A percentile compares a stretch with the other conserved stretches of the same genome.
These are phyloP conservation scores for Propsilocerus akamusi DNA, from an alignment of 1,140 invertebrate genomes.

Conservation along the genomic window DNA sequence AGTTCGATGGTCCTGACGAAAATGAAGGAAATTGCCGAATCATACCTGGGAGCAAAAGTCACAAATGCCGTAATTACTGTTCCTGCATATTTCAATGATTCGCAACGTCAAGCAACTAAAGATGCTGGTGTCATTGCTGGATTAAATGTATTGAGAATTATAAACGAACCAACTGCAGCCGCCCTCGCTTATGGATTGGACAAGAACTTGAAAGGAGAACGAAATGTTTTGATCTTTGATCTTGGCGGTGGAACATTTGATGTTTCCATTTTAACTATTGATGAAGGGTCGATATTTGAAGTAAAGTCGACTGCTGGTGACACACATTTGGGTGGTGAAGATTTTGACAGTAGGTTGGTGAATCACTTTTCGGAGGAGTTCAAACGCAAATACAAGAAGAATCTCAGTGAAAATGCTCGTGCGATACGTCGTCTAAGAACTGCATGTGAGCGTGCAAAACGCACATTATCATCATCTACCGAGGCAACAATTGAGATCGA, in stretches of 20 bases:
- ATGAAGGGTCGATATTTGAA: conserved; percentile 49
- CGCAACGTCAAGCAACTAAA: conserved; percentile 42
- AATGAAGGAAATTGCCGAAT: conserved; percentile 67
- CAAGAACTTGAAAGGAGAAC: conserved; percentile 50
- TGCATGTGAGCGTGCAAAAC: conserved; percentile 39
- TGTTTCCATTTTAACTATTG: conserved; percentile 52
- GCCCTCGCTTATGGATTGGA: conserved; percentile 58
- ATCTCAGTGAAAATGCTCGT: conserved; percentile 24
- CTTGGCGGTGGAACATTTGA: conserved; percentile 37
- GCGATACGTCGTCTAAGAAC: conserved; percentile 40
- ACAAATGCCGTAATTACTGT: conserved; percentile 39
- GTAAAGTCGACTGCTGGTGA: conserved; percentile 40
- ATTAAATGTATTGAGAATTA: conserved; percentile 45
- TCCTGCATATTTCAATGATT: conserved; percentile 44
- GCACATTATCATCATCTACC: conserved; percentile 34
- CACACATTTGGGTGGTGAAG: conserved; percentile 49
- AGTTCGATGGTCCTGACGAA: conserved; percentile 60
- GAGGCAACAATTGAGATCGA: conserved; percentile 36
- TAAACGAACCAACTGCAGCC: conserved; percentile 55
- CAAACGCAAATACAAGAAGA: conserved; percentile 30
- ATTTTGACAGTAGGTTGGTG: conserved; percentile 71
- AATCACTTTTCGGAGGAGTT: conserved; percentile 43
- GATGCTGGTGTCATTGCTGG: conserved; percentile 47
- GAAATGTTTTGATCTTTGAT: conserved; percentile 32
- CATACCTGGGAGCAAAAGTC: conserved; percentile 49